Base-by-base conservation (phyloP, 2,797 vertebrate genomes). In the Cuniculus paca region DNA sequence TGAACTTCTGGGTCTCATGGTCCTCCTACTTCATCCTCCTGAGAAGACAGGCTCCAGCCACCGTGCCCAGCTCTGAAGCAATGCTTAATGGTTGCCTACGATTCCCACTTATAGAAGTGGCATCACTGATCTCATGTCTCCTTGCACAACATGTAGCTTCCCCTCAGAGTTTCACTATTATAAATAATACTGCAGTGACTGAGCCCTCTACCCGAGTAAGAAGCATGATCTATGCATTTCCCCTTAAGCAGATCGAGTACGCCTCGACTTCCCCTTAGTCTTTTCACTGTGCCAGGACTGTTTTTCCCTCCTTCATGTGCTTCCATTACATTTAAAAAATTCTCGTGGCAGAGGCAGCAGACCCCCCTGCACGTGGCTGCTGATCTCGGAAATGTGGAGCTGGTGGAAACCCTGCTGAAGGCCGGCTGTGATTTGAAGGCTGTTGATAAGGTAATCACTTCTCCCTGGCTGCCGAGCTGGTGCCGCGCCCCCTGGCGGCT, bases 321-420 rank as follows among this genome's bases (percentile, higher is more conserved):
- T 54, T 79, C 17, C 52, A 14, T 89, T 45, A 84, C 39, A 31
- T 65, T 92, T 77, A 58, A 16, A 24, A 31, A 26, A 91, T 89
- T 91, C 50, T 93, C 91, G 11, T 90, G 97, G 22, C 97, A 99
- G 99, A 99, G 99, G 96, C 98, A 98, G 68, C 99, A 99, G 98
- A 99, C 99, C 13, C 98, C 98, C 19, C 98, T 99, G 80, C 99
- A 99, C 75, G 85, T 99, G 70, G 99, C 99, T 83, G 99, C 99
- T 95, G 99, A 99, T 94, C 91, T 99, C 95, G 99, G 99, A 90
- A 99, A 98, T 48, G 98, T 99, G 95, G 99, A 99, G 17, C 96
- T 99, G 9, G 99, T 99, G 92, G 99, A 99, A 96, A 98, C 98
- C 95, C 98, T 99, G 86, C 98, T 99, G 74, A 99, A 99, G 98